These are phyloP conservation scores for Ophiodon elongatus DNA, from an alignment of 2,113 vertebrate genomes.

Conservation along the genomic window DNA sequence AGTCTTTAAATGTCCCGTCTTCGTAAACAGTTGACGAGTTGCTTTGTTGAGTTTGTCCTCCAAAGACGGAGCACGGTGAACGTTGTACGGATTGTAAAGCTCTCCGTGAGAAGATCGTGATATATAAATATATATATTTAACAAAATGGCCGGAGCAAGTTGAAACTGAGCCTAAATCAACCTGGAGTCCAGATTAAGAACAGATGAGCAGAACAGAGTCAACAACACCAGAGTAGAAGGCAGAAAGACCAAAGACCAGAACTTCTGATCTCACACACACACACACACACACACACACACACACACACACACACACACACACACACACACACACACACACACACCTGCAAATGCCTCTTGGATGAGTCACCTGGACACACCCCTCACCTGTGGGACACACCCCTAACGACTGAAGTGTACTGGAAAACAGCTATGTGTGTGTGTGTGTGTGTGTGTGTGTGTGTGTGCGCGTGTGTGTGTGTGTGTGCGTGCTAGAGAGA, in stretches of 20 bases:
- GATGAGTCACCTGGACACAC: conserved; percentile 39
- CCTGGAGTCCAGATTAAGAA: background rate
- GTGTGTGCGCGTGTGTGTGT: background rate
- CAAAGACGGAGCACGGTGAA: too few relatives aligned
- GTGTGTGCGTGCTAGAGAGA: too few relatives aligned
- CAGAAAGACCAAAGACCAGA: too few relatives aligned
- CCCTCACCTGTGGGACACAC: conserved; percentile 27
- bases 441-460: background rate
- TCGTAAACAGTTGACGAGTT: background rate
- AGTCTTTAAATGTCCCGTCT: background rate
- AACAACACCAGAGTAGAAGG: too few relatives aligned
- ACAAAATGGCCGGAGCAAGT: too few relatives aligned
- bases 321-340: conserved; percentile 1
- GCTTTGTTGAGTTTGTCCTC: too few relatives aligned
- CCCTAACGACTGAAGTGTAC: background rate
- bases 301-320: conserved; percentile 6
- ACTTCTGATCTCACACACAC: too few relatives aligned
- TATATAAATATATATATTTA: too few relatives aligned
- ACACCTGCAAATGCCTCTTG: conserved; percentile 12
- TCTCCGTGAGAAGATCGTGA: too few relatives aligned
- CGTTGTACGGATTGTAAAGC: too few relatives aligned
- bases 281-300: conserved; percentile 6
- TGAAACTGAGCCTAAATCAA: background rate
- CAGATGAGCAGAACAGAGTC: background rate
- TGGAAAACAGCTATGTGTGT: background rate